These are phyloP conservation scores for Morone chrysops DNA, from an alignment of 2,113 vertebrate genomes.

Conservation along the genomic window DNA sequence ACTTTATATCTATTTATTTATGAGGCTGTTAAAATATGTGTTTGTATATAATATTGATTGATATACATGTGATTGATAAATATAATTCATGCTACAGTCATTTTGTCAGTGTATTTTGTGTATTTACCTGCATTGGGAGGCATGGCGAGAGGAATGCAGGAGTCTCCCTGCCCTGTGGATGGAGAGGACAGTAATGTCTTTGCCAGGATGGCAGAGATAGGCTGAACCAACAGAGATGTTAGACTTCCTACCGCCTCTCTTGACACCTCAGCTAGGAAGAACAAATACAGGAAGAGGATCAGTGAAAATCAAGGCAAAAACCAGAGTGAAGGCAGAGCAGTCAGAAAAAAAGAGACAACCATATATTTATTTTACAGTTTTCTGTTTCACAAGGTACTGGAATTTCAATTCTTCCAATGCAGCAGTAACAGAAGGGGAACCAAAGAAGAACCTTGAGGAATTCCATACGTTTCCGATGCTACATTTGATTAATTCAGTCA, in stretches of 20 bases:
- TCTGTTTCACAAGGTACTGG: no score
- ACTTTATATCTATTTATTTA: no score
- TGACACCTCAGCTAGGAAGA: constrained; percentile 80
- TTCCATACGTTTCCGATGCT: background rate
- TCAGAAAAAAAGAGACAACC: background rate
- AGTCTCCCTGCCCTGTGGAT: constrained; percentile 47
- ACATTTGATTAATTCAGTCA: background rate
- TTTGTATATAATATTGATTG: no score
- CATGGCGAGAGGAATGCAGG: constrained; percentile 85
- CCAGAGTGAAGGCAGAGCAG: background rate
- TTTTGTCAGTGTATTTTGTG: background rate
- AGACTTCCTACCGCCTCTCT: constrained; percentile 82
- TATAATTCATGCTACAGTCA: no score
- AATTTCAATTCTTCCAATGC: no score
- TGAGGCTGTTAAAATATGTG: no score
- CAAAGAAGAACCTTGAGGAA: no score
- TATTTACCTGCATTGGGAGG: constrained; percentile 84
- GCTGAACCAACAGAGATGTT: constrained; percentile 91
- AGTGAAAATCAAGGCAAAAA: background rate
- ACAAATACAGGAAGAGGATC: constrained; percentile 18
- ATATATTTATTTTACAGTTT: no score
- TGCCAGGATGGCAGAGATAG: constrained; percentile 88
- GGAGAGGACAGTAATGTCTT: constrained; percentile 83
- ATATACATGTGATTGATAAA: no score
- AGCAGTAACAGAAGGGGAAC: no score